Base-by-base conservation (phyloP, 2,888 invertebrate species). In the Drosophila rubida region DNA sequence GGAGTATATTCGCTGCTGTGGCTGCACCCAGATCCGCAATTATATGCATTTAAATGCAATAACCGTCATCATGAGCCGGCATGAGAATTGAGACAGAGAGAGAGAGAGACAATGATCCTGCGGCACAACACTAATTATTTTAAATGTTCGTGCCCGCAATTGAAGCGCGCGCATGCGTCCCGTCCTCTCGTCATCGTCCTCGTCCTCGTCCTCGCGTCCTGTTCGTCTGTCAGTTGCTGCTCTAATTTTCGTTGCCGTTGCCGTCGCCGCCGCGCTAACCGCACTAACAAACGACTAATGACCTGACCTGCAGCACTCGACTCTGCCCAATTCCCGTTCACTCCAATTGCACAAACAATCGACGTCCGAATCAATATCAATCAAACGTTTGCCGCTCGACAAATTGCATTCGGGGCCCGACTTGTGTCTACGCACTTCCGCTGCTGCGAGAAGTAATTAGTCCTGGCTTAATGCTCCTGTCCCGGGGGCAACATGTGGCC, bases 11-110 rank as follows among this genome's bases (percentile, higher is more conserved):
- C 8, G 16, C 6, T 5, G 23, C 7, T 42, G 41, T 30, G 49
- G 44, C 13, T n/a, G n/a, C n/a, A n/a, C n/a, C n/a, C n/a, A n/a
- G n/a, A n/a, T n/a, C n/a, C 44, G 72, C 89, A 83, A 83, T 83
- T 88, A 83, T 75, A 81, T 87, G 82, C 82, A 83, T 88, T 82
- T 88, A 83, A 83, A 71, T 79, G 88, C 88, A 87, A 88, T 87
- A 88, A 83, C 89, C 82, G 89, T 83, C 82, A 83, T 88, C 87
- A n/a, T n/a, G n/a, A 81, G 87, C 6, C 58, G 32, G 58, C 37
- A 63, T 53, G 48, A 59, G 22, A 42, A 64, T 64, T 35, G 39
- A 44, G 23, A 27, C 23, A 14, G 51, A 51, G 41, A 25, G 23
- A 23, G n/a, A 22, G 37, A 1, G 30, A 16, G 58, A 39, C 63